Conservation (phyloP, 2,113 vertebrate genomes). For the Limnothrissa miodon region DNA sequence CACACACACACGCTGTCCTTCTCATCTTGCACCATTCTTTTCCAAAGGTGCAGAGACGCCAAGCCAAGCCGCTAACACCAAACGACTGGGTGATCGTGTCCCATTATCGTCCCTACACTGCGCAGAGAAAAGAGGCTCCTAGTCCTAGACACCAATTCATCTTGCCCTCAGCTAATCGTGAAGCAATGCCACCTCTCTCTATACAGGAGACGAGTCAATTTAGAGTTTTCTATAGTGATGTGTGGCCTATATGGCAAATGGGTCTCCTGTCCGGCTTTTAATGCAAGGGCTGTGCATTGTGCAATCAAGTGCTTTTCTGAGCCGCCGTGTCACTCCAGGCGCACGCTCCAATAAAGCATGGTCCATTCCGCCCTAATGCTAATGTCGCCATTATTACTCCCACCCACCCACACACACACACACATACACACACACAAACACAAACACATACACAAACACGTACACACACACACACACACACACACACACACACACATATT, state of each 20-base stretch:
- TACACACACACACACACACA: not conserved
- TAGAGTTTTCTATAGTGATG: constrained; percentile 56
- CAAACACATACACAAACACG: not conserved
- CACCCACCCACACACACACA: constrained; percentile 2
- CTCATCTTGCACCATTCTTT: not conserved
- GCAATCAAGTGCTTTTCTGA: constrained; percentile 74
- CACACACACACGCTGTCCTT: not conserved
- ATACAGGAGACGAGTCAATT: constrained; percentile 59
- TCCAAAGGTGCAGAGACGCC: not conserved
- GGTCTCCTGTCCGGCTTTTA: constrained; percentile 67
- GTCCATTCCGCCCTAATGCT: constrained; percentile 51
- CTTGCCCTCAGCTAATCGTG: constrained; percentile 35
- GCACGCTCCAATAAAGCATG: constrained; percentile 67
- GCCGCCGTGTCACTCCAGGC: constrained; percentile 63
- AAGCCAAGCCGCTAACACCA: not conserved
- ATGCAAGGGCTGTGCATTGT: constrained; percentile 71
- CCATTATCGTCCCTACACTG: not conserved
- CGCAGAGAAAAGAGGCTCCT: constrained; percentile 33
- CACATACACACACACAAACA: not conserved
- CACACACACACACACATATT: not conserved
- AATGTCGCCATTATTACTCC: constrained; percentile 57
- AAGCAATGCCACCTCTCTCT: constrained; percentile 30
- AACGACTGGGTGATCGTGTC: not conserved
- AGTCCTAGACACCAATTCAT: constrained; percentile 45
- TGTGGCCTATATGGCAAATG: constrained; percentile 59